Evolutionary conservation across 2,113 vertebrate genomes (phyloP), one percentile per base, ranked within the genome.

Genomic region (Callopanchax toddi): DNA sequence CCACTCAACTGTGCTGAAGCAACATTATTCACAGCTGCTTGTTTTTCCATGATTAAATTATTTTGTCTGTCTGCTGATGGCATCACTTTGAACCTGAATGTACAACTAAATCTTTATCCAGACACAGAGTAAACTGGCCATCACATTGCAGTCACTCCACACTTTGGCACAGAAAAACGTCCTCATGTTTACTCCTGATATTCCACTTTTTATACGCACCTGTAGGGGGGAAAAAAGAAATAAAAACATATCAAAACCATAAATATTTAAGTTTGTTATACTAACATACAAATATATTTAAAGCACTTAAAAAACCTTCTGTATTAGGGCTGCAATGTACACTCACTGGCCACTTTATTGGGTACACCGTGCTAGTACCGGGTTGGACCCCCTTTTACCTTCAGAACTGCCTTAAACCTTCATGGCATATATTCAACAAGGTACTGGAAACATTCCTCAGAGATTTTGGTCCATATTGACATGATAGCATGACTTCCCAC

Each of bases 41-140:
- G 82, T 44, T 79, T 87, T 76, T 91, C 90, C 91, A 93, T 91
- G 26, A 74, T 54, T 17, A 66, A 83, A 73, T 54, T 17, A 50
- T 67, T 82, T 43, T 79, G 80, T 72, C 75, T 71, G 58, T 74
- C 56, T 64, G 46, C 66, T 43, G 79, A 86, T 74, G 87, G 85
- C 84, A 89, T 88, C 63, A 73, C 74, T 84, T 70, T 74, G 16
- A 57, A 66, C 26, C 16, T 32, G 21, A 22, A 40, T 53, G 40
- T 42, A 46, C 17, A 11, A 22, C 17, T 44, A 44, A 22, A 57
- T 23, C 16, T 51, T 17, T 51, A 67, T 75, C 49, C 74, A 49
- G 23, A 53, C 37, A 53, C 6, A 29, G 44, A 51, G 8, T 60
- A 49, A 64, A 66, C 8, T 40, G 34, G 17, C 67, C 62, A 74